phyloP scores from a whole-genome alignment of 1,140 invertebrate genomes.

The Drosophila miranda region DNA sequence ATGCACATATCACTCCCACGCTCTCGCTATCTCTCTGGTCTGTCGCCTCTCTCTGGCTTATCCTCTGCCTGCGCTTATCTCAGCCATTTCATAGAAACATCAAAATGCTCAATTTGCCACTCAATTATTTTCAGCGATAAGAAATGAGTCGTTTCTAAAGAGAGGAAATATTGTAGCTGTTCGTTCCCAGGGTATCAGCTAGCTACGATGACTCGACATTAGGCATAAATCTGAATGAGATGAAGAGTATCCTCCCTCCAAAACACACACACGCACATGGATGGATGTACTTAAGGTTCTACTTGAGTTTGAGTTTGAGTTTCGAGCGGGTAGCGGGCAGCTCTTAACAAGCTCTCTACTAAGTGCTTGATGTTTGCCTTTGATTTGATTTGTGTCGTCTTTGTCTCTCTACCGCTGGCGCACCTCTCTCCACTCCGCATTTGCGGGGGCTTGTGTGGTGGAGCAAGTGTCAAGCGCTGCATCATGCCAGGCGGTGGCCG shows the following conservation, averaged over 20 bases:
- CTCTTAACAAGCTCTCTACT: conserved; percentile 30
- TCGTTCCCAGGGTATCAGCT: too few species aligned
- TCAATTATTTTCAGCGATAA: conserved; percentile 10
- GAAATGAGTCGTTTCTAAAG: neutral
- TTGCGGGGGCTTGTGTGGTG: conserved; percentile 45
- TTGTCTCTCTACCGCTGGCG: neutral
- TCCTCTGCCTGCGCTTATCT: conserved; percentile 3
- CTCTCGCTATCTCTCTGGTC: neutral
- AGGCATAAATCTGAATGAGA: neutral
- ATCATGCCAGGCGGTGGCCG: conserved; percentile 34
- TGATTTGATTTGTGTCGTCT: conserved; percentile 34
- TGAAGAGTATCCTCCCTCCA: neutral
- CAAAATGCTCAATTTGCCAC: conserved; percentile 11
- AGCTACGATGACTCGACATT: neutral
- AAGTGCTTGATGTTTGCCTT: conserved; percentile 44
- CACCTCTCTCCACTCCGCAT: neutral
- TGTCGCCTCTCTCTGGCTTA: neutral
- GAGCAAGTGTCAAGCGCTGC: conserved; percentile 63
- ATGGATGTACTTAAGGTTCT: too few species aligned
- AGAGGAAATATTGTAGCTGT: neutral
- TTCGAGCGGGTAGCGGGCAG: too few species aligned
- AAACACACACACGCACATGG: conserved; percentile 11
- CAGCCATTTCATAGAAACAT: conserved; percentile 1
- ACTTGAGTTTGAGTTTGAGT: neutral
- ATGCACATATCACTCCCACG: too few species aligned